Base-by-base conservation (phyloP, 2,113 vertebrate genomes). In the Chaetura pelagica region DNA sequence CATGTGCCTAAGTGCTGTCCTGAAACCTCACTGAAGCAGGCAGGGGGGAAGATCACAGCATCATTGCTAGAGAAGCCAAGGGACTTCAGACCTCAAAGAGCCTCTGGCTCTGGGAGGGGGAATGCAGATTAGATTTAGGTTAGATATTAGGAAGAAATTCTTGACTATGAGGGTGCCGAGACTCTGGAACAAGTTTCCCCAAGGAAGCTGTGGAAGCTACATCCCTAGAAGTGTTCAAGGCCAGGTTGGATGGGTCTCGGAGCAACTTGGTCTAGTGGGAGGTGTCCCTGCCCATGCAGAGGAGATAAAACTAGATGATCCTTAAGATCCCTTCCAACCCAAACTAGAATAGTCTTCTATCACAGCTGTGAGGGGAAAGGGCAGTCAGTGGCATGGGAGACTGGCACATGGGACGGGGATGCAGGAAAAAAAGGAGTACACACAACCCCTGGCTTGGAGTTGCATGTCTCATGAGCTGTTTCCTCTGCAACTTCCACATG, bases 381-480 rank as follows among this genome's bases (percentile, higher is more conserved):
- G 4, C 10, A 1, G 15, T 6, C 57, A 79, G 27, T 10, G 18
- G 20, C 34, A 80, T 0, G 0, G 54, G n/a, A 68, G 40, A 40
- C n/a, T 46, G 40, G 38, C 15, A 57, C 14, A 62, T 1, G 2
- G 55, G 19, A 67, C 9, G 7, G 7, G 27, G 7, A 6, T 12
- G 16, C 26, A 34, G 1, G 55, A 58, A 72, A 77, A 62, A 19
- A 48, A 64, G 63, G 26, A 76, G 20, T 29, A 86, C 51, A 32
- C 7, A 30, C 12, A 66, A 5, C 12, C 17, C 42, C 55, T 63
- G 32, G 11, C 34, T 77, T 35, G 38, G 73, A 89, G 16, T 51
- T 5, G 4, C 11, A 7, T 44, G 40, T 38, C 48, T 26, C 58
- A 29, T 6, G 8, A 30, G 62, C 52, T 68, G 75, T 75, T 72